Evolutionary conservation across 2,888 invertebrate species (phyloP).

Genomic region (Lomographa bimaculata): DNA sequence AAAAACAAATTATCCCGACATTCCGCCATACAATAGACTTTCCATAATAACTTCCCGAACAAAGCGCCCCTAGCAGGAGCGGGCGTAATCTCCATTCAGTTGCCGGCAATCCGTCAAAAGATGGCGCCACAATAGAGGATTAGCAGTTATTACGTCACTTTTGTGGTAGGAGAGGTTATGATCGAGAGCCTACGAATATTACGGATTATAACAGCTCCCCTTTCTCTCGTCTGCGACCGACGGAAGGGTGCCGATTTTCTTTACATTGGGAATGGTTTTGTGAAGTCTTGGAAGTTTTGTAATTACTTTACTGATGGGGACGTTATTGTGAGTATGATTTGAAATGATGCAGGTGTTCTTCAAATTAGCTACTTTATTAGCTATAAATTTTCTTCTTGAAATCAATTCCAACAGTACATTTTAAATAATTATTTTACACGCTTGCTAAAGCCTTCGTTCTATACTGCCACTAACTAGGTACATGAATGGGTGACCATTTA

Average conservation of each 20-base stretch:
- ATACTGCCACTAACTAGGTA: no score
- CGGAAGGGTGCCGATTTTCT: constrained; percentile 24
- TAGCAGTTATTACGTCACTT: constrained; percentile 79
- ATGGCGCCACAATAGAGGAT: constrained; percentile 80
- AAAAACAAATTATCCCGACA: constrained; percentile 68
- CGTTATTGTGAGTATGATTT: no score
- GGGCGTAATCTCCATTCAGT: constrained; percentile 69
- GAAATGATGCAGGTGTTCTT: no score
- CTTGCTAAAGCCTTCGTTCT: no score
- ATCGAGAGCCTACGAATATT: constrained; percentile 77
- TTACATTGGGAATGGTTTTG: constrained; percentile 20
- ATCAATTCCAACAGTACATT: no score
- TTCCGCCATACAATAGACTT: constrained; percentile 59
- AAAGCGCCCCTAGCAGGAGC: constrained; percentile 64
- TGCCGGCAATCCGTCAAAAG: constrained; percentile 77
- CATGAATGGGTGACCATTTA: no score
- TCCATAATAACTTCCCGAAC: constrained; percentile 62
- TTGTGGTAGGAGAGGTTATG: constrained; percentile 68
- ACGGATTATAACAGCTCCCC: constrained; percentile 77
- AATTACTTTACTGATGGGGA: constrained; percentile 3
- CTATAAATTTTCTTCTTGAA: no score
- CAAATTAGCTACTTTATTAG: no score
- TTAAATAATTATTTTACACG: no score
- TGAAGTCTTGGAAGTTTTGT: constrained; percentile 15
- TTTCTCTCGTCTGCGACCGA: constrained; percentile 42